These are phyloP conservation scores for Syndactyla subalaris DNA, from an alignment of 2,797 vertebrate genomes.

Conservation along the genomic window DNA sequence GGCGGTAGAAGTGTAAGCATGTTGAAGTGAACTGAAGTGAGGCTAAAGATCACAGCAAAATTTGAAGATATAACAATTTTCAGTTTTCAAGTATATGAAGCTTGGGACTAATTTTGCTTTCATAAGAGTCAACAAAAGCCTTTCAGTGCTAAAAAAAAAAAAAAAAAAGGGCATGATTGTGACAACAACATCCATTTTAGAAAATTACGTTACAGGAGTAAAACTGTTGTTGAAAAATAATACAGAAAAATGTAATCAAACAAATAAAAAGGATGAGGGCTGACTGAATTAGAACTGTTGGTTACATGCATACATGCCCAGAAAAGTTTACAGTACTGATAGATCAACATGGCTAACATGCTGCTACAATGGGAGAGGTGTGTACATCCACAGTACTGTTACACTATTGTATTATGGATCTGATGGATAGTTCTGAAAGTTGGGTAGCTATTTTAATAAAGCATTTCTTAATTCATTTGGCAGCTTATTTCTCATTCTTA, in stretches of 20 bases:
- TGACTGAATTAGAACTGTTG: background rate
- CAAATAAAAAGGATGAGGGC: background rate
- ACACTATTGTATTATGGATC: background rate
- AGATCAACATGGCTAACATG: background rate
- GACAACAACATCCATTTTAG: background rate
- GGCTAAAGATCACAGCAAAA: background rate
- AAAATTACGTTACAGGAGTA: background rate
- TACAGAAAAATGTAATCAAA: background rate
- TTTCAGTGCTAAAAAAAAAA: background rate
- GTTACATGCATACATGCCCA: background rate
- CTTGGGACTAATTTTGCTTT: background rate
- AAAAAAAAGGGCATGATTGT: background rate
- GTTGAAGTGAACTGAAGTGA: background rate
- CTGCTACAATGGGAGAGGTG: accelerated
- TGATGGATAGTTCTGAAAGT: background rate
- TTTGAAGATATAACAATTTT: background rate
- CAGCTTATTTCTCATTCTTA: background rate
- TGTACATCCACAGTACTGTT: background rate
- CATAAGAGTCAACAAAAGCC: background rate
- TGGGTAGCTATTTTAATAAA: background rate
- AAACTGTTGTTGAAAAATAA: background rate
- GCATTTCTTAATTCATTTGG: background rate
- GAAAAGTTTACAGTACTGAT: background rate
- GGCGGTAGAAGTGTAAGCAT: background rate
- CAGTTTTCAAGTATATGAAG: background rate